Base-by-base conservation (phyloP, 2,113 vertebrate species). In the Microtus oregoni region DNA sequence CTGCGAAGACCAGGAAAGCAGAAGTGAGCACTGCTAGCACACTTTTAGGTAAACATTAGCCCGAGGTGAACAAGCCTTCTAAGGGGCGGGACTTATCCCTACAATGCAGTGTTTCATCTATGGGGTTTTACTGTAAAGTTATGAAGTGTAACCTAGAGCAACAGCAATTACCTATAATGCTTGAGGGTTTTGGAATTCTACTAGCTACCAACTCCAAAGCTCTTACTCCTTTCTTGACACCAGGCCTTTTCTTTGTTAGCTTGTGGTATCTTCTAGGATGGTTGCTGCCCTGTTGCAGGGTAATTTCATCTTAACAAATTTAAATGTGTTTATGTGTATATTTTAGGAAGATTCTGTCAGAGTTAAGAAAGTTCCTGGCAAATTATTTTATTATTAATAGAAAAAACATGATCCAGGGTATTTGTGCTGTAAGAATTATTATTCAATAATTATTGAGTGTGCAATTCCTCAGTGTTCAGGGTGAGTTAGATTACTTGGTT, bases 371-470 rank as follows among this genome's bases (percentile, higher is more conserved):
- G 41, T n/a, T 14, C 58, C 0, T 65, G 26, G n/a, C 5, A 82
- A 79, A 93, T 82, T 35, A 61, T 72, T 82, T 92, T 87, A 38
- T 87, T 95, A 52, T n/a, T 91, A 52, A n/a, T 1, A 9, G 13
- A 4, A 90, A 63, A 76, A 41, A 35, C 12, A 61, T n/a, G n/a
- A 30, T 0, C 1, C 9, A 32, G 47, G 9, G 0, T 32, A 32
- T 94, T 14, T n/a, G 8, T 20, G 44, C 1, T n/a, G 17, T 7
- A 58, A 91, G 38, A 26, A 90, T 82, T 82, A 82, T 26, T 38
- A 22, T 38, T 13, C 79, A 82, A 41, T 61, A 63, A 9, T 61
- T 87, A 44, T 19, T 17, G 7, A 6, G 15, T 52, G 20, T 50
- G 30, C 63, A 77, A 61, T 88, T 44, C 63, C 10, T n/a, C 50